Conservation (phyloP, 2,888 invertebrate species). For the Psococerastis gibbosa region DNA sequence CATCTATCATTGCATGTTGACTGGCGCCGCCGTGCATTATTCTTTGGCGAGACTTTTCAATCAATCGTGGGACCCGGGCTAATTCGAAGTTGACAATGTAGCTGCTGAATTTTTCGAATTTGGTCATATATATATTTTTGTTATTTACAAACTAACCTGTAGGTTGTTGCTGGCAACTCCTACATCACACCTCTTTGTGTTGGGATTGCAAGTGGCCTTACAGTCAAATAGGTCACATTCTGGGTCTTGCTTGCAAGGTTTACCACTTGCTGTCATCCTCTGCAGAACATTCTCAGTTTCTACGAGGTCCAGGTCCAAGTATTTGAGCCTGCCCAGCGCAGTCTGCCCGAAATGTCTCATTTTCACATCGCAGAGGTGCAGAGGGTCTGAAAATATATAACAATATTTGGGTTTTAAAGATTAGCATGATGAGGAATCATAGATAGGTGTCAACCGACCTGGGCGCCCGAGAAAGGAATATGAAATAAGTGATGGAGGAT, state of each 20-base stretch:
- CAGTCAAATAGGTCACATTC: slow-evolving; percentile 52
- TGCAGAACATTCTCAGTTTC: slow-evolving; percentile 35
- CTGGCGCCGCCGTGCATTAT: too few species aligned
- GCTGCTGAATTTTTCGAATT: too few species aligned
- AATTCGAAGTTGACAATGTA: too few species aligned
- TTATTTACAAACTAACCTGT: slow-evolving; percentile 22
- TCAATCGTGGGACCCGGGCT: too few species aligned
- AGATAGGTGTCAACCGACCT: not conserved
- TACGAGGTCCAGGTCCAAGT: slow-evolving; percentile 42
- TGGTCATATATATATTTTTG: too few species aligned
- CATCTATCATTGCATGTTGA: too few species aligned
- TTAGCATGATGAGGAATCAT: not conserved
- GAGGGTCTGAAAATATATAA: slow-evolving; percentile 26
- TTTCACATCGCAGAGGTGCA: slow-evolving; percentile 49
- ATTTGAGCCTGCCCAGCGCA: slow-evolving; percentile 32
- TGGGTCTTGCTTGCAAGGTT: slow-evolving; percentile 33
- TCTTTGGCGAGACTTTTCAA: too few species aligned
- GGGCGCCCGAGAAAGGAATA: too few species aligned
- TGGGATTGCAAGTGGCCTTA: slow-evolving; percentile 35
- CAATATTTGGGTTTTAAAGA: not conserved
- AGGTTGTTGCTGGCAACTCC: slow-evolving; percentile 42
- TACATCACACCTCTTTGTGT: slow-evolving; percentile 32
- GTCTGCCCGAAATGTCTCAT: slow-evolving; percentile 43
- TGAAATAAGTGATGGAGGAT: too few species aligned
- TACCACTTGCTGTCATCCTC: slow-evolving; percentile 28